Conservation (phyloP, 2,888 invertebrate species). For the Andrena flavipes region DNA sequence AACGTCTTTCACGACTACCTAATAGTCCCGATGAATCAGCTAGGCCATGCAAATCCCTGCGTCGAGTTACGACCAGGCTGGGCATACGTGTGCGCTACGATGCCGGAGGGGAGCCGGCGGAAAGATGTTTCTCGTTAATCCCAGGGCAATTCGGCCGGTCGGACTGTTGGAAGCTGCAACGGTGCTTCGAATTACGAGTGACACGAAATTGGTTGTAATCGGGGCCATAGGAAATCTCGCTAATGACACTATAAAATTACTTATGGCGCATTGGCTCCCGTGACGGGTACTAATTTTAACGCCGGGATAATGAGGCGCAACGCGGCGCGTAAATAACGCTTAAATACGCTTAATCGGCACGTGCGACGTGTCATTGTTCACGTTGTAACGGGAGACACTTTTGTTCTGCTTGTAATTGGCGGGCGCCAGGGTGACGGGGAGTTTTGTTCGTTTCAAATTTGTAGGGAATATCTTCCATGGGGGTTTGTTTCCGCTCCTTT, state of each 20-base stretch:
- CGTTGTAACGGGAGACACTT: slow-evolving; percentile 61
- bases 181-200: slow-evolving; percentile 68
- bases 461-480: neutral
- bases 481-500: neutral
- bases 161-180: slow-evolving; percentile 14
- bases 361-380: slow-evolving; percentile 53
- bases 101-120: neutral
- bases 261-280: slow-evolving; percentile 58
- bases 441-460: neutral
- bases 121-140: slow-evolving; percentile 32
- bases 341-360: slow-evolving; percentile 71
- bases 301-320: slow-evolving; percentile 76
- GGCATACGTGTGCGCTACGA: neutral
- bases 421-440: neutral
- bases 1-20: slow-evolving; percentile 38
- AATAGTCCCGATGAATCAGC: slow-evolving; percentile 48
- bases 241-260: slow-evolving; percentile 79
- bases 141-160: neutral
- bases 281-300: slow-evolving; percentile 76
- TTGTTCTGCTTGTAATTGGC: slow-evolving; percentile 4
- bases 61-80: slow-evolving; percentile 13
- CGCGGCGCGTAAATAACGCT: slow-evolving; percentile 61
- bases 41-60: slow-evolving; percentile 39
- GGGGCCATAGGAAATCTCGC: slow-evolving; percentile 72
- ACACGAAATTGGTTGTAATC: slow-evolving; percentile 74